Base-by-base conservation (phyloP, 2,113 vertebrate genomes). In the Nyctereutes procyonoides region DNA sequence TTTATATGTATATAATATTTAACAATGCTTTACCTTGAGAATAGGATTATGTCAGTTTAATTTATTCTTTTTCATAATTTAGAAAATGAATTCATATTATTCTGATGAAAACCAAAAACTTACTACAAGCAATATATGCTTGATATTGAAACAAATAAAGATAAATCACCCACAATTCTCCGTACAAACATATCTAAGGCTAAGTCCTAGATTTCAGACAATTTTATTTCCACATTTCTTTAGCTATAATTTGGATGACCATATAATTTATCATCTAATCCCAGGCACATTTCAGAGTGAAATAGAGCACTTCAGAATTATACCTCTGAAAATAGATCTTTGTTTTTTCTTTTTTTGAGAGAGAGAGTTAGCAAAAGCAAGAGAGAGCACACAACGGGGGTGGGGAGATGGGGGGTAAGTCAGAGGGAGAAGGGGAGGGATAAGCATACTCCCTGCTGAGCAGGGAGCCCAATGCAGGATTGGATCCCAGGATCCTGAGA, bases 41-140 rank as follows among this genome's bases (percentile, higher is more conserved):
- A 86, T 62, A 77, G 3, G 14, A 43, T 69, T 55, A 60, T 95
- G 19, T 5, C 24, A 56, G 8, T 51, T 65, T 38, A 67, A 88
- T 95, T 95, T 74, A 81, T 65, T 53, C 56, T 56, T 96, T 88
- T 88, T 63, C 28, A 35, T 81, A 63, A n/a, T 71, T 90, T 90
- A 82, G 24, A 82, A 92, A 53, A 77, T 79, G 9, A 62, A 32
- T 92, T 77, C 80, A 24, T 81, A 65, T 43, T 38, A 43, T 65
- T 93, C n/a, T 58, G 35, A 94, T 85, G n/a, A 93, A 96, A 89
- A 85, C 4, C 11, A 62, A 81, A 95, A 85, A 55, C 7, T 22
- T 74, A 69, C 58, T 93, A 32, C 24, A 79, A 58, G 8, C 71
- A 83, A 71, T 90, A 87, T 90, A 43, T 94, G 7, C 35, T 93